phyloP scores from a whole-genome alignment of 2,113 vertebrate species.

The Albula glossodonta region DNA sequence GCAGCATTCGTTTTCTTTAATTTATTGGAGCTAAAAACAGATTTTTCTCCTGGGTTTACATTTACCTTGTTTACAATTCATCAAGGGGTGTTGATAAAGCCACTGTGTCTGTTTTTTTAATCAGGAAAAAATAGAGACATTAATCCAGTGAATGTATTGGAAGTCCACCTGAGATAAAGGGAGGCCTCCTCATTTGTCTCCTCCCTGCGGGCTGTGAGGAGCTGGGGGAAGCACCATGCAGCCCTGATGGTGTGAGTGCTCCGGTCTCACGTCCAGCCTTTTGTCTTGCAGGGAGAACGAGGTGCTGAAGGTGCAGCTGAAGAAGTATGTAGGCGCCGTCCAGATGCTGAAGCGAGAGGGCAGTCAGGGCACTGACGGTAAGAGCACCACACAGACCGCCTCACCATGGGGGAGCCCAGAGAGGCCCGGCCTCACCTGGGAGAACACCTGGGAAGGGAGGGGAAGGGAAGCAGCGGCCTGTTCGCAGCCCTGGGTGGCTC shows the following conservation, averaged over 20 bases:
- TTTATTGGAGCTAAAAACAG: neutral
- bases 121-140: neutral
- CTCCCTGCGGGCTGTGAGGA: neutral
- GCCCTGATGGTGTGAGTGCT: neutral
- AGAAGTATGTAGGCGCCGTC: slow-evolving; percentile 98
- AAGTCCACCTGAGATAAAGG: neutral
- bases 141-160: neutral
- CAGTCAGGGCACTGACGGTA: slow-evolving; percentile 84
- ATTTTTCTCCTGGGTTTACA: neutral
- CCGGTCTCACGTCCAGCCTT: neutral
- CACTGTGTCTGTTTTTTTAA: neutral
- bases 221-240: neutral
- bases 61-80: neutral
- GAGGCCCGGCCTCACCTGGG: neutral
- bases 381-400: slow-evolving; percentile 40
- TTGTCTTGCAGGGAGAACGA: slow-evolving; percentile 87
- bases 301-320: slow-evolving; percentile 96
- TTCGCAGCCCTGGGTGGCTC: too few relatives aligned
- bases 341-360: slow-evolving; percentile 98
- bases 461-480: too few relatives aligned
- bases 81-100: neutral
- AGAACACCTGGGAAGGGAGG: neutral
- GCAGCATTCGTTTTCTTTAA: too few relatives aligned
- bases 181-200: neutral
- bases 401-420: neutral